phyloP scores from a whole-genome alignment of 2,113 vertebrate genomes.

The Urocitellus parryii region DNA sequence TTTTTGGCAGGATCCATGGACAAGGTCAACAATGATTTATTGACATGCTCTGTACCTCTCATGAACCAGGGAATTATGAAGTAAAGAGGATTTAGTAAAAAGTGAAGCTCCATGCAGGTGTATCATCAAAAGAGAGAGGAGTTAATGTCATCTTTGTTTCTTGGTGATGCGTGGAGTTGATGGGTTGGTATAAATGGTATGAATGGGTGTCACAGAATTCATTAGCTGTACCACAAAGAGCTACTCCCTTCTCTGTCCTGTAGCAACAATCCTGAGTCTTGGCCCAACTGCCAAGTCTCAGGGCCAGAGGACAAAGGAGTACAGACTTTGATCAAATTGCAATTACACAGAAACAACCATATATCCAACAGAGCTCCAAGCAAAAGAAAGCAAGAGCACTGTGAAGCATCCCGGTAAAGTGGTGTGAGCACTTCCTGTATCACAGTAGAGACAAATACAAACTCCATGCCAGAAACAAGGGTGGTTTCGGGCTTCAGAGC shows the following conservation, averaged over 20 bases:
- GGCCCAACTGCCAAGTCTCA: neutral
- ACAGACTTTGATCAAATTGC: neutral
- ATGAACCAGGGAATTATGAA: neutral
- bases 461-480: neutral
- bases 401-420: neutral
- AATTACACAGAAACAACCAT: neutral
- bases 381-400: neutral
- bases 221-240: neutral
- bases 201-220: neutral
- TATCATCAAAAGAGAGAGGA: neutral
- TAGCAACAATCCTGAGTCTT: neutral
- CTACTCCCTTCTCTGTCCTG: neutral
- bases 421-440: rapidly evolving
- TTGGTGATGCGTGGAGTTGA: neutral
- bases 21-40: neutral
- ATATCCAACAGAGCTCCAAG: neutral
- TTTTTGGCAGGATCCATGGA: neutral
- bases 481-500: neutral
- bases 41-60: neutral
- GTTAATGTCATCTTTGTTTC: neutral
- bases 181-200: neutral
- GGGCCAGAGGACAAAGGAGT: neutral
- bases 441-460: too few species aligned
- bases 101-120: neutral
- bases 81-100: neutral